Evolutionary conservation across 2,797 vertebrate genomes (phyloP), one percentile per base, ranked within the genome.

Genomic region (Apodemus agrarius): DNA sequence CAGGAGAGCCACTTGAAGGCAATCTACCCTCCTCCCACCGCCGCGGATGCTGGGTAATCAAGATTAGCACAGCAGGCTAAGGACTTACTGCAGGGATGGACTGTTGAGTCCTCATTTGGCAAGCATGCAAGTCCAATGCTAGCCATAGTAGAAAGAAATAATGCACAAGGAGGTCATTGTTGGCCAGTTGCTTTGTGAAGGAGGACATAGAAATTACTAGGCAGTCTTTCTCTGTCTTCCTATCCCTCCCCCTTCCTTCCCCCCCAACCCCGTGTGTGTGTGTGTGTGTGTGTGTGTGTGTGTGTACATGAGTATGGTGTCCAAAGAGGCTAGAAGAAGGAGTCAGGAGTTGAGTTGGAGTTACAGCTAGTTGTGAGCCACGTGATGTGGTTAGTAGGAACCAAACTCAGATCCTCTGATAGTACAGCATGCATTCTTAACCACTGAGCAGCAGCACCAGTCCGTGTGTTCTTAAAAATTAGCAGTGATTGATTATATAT

Each of bases 1-100:
- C 26, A 3, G 8, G 24, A 40, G 69, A 14, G 21, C 1, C 2
- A 1, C 12, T 0, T 34, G 76, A 61, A 67, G 74, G 11, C 49
- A 29, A 19, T n/a, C 13, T 79, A 31, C 1, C 26, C 40, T 11
- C 31, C 40, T 46, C 0, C 26, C 34, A 4, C 0, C 0, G 0
- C 9, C 21, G 34, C 31, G 6, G 46, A 69, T 40, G 6, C 57
- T 12, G 19, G 24, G 61, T 4, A 61, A 10, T n/a, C 34, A 43
- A 69, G 52, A 61, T 46, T 24, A 52, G 46, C 31, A 12, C 3
- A 16, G 65, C 46, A 67, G 21, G 34, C 65, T 54, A n/a, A 72
- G 49, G 49, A 29, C 52, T 88, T 54, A 9, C 67, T 52, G 19
- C 6, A n/a, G 37, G 8, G 16, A 29, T 16, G 1, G 63, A 52